These are phyloP conservation scores for Drosophila sp. DNA, from an alignment of 1,140 invertebrate species.

Conservation along the genomic window DNA sequence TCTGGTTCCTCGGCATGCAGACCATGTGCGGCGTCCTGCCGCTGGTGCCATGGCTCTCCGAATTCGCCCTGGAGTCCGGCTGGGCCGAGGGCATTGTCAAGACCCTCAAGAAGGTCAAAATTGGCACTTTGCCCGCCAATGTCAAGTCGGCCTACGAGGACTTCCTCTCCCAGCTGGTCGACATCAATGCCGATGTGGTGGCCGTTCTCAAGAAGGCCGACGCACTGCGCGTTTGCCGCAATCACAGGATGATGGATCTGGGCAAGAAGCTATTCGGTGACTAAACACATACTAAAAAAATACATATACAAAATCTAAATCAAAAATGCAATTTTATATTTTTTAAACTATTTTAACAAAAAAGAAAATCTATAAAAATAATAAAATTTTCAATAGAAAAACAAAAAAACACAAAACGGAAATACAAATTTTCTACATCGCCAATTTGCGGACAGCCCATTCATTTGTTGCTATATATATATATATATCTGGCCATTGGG, in stretches of 20 bases:
- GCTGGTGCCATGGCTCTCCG: constrained; percentile 93
- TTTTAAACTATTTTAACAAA: constrained; percentile 65
- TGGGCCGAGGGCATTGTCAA: constrained; percentile 94
- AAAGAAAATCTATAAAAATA: constrained; percentile 29
- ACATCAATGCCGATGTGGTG: constrained; percentile 89
- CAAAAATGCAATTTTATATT: constrained; percentile 61
- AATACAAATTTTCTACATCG: constrained; percentile 16
- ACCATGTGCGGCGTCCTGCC: constrained; percentile 92
- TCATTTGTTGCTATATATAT: constrained; percentile 10
- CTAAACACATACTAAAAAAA: constrained; percentile 81
- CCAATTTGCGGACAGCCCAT: constrained; percentile 8
- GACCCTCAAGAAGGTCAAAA: constrained; percentile 91
- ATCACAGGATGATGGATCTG: constrained; percentile 94
- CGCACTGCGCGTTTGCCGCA: constrained; percentile 91
- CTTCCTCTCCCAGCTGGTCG: constrained; percentile 92
- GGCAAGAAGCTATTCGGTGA: constrained; percentile 93
- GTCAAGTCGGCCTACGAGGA: constrained; percentile 95
- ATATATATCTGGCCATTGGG: constrained; percentile 26
- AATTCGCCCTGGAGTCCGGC: constrained; percentile 95
- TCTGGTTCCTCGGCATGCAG: constrained; percentile 97
- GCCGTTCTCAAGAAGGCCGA: constrained; percentile 92
- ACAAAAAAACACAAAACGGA: constrained; percentile 1
- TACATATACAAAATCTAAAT: constrained; percentile 10
- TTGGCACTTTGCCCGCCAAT: constrained; percentile 90
- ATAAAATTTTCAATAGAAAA: constrained; percentile 48